Conservation (phyloP, 2,113 vertebrate species). For the Ciconia maguari region DNA sequence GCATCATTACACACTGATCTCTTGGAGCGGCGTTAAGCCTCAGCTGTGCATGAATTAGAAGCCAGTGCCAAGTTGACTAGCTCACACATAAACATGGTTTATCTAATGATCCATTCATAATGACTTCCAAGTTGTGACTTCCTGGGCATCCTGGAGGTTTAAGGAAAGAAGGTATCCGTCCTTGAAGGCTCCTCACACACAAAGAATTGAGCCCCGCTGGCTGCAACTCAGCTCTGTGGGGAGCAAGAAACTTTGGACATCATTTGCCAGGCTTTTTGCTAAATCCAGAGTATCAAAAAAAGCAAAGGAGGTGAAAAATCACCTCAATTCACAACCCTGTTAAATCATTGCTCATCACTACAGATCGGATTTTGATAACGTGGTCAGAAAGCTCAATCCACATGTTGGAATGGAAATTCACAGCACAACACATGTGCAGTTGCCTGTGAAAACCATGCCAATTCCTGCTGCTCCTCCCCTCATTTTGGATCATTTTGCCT, state of each 20-base stretch:
- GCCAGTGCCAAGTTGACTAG: not conserved
- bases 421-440: not conserved
- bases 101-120: not conserved
- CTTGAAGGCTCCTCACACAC: not conserved
- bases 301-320: not conserved
- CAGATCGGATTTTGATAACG: not conserved
- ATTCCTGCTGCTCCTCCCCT: not conserved
- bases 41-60: slow-evolving; percentile 32
- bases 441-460: not conserved
- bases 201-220: not conserved
- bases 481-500: not conserved
- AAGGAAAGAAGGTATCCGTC: not conserved
- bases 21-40: slow-evolving; percentile 12
- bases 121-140: not conserved
- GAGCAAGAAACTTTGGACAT: not conserved
- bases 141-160: not conserved
- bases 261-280: not conserved
- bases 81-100: not conserved
- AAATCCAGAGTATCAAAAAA: not conserved
- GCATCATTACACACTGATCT: slow-evolving; percentile 33
- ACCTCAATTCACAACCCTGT: not conserved
- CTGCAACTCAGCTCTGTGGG: not conserved
- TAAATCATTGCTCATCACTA: not conserved
- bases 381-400: not conserved
- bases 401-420: not conserved